These are phyloP conservation scores for Mastacembelus armatus DNA, from an alignment of 2,797 vertebrate species.

Conservation along the genomic window DNA sequence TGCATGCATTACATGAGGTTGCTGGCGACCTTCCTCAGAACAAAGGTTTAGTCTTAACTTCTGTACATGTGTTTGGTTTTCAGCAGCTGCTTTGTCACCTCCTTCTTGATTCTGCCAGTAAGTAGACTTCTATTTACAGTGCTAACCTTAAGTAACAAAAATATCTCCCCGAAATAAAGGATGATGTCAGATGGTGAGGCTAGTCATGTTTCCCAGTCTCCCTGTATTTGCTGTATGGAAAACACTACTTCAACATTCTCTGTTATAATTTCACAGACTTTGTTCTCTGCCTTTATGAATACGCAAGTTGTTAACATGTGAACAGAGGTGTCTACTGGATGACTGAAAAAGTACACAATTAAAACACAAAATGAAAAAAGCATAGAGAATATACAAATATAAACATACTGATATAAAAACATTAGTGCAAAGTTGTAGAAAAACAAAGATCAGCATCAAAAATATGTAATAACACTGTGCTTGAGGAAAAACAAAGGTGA, in stretches of 20 bases:
- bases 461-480: constrained; percentile 76
- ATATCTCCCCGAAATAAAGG: constrained; percentile 21
- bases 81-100: constrained; percentile 18
- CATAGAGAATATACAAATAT: constrained; percentile 48
- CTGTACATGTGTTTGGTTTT: constrained; percentile 12
- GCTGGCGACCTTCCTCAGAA: constrained; percentile 16
- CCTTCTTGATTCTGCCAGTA: constrained; percentile 1
- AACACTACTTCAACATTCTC: neutral
- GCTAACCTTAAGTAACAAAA: constrained; percentile 35
- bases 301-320: constrained; percentile 4
- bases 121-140: constrained; percentile 50
- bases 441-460: constrained; percentile 65
- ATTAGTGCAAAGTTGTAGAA: constrained; percentile 84
- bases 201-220: constrained; percentile 30
- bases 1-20: constrained; percentile 61
- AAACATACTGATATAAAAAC: constrained; percentile 62
- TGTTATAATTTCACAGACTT: constrained; percentile 5
- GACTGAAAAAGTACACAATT: constrained; percentile 15
- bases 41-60: constrained; percentile 9
- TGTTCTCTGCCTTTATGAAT: constrained; percentile 17
- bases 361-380: constrained; percentile 19
- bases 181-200: constrained; percentile 33
- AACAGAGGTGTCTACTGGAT: constrained; percentile 7
- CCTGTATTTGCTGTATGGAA: constrained; percentile 20
- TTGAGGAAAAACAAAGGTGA: constrained; percentile 61